Percentiles rank a stretch among this genome's conserved stretches.
Conservation (phyloP, 2,113 vertebrate genomes). For the Aegotheles bennettii region DNA sequence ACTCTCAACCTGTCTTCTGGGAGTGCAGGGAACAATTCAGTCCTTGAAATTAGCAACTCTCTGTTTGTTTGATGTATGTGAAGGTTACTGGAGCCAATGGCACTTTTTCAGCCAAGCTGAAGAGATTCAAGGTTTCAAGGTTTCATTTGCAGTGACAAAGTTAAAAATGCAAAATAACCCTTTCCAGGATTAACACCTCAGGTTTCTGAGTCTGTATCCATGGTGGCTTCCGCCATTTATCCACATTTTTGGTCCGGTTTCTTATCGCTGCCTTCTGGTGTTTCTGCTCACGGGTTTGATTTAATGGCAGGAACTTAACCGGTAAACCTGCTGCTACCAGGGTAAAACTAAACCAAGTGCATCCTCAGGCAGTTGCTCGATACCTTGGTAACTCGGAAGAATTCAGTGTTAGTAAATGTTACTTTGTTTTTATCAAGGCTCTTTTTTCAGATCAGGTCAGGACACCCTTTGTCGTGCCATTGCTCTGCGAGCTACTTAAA, state of each 20-base stretch:
- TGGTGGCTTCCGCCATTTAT: background rate
- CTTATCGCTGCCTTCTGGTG: background rate
- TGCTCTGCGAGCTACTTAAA: background rate
- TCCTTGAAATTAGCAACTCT: background rate
- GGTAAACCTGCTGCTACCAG: accelerated
- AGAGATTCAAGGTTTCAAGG: background rate
- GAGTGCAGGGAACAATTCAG: background rate
- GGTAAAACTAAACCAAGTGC: background rate
- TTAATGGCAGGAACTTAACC: background rate
- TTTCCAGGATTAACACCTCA: background rate
- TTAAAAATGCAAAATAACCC: background rate
- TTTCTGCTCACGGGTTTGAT: background rate
- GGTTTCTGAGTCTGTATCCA: background rate
- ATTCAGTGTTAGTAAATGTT: background rate
- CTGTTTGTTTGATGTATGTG: background rate
- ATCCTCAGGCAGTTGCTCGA: accelerated
- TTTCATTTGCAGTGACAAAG: background rate
- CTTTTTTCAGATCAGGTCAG: no score
- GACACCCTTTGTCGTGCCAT: accelerated
- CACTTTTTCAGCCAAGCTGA: background rate
- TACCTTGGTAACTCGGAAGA: background rate
- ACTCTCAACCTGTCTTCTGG: background rate
- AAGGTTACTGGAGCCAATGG: background rate
- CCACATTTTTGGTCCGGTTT: background rate
- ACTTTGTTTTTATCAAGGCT: accelerated